Base-by-base conservation (phyloP, 2,113 vertebrate species). In the Gavialis gangeticus region DNA sequence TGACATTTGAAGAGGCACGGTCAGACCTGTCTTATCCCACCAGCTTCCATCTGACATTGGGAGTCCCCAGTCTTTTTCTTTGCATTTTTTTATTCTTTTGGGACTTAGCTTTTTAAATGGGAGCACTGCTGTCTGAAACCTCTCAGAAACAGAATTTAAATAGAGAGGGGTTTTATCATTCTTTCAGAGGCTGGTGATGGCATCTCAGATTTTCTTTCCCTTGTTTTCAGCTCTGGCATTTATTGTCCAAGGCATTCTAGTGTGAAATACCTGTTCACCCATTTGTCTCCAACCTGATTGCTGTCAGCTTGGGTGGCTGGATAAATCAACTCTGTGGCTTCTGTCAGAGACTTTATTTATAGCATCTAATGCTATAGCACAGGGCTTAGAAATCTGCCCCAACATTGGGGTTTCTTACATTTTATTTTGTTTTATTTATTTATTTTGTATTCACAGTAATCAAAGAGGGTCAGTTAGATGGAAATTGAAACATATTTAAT, bases 121-220 rank as follows among this genome's bases (percentile, higher is more conserved):
- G 22, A 94, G 83, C 27, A 69, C 12, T 88, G 76, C 34, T 69
- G 85, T 57, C 76, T 59, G 56, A 88, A 19, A 87, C 21, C 11
- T 76, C 30, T 25, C 76, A 89, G 67, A 85, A 94, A 79, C 75
- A 13, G 60, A 92, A 92, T 79, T 82, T 78, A 92, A 89, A 94
- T 17, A 10, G 62, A 57, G 4, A 15, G n/a, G 71, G 10, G 46
- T 62, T 27, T 78, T 75, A 56, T 55, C 57, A 60, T 27, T 79
- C 2, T 78, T 93, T 88, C 73, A 86, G n/a, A 8, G 27, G 63
- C 24, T 76, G 46, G 22, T 67, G n/a, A 56, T 30, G 84, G 81
- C 10, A 10, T 37, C 2, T 15, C 4, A 10, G 12, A 24, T 1
- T 21, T 37, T 25, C 60, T 85, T 56, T 4, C 46, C 63, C 14